Evolutionary conservation across 2,113 vertebrate genomes (phyloP).

Genomic region (Aythya baeri): DNA sequence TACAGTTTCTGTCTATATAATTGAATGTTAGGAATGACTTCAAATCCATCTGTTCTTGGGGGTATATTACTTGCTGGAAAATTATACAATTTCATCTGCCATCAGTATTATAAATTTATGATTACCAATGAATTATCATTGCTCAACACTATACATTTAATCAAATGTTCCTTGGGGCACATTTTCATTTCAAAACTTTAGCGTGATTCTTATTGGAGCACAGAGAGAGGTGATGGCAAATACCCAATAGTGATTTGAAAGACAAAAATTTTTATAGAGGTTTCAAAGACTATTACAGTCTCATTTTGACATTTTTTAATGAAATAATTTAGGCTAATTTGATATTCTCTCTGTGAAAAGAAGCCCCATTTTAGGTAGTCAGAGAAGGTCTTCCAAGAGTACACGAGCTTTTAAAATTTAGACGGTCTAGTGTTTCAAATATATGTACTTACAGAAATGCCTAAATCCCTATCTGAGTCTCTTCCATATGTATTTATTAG

Average conservation of each 20-base stretch:
- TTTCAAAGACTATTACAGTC: neutral
- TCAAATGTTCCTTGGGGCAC: neutral
- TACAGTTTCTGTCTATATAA: neutral
- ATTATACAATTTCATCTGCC: neutral
- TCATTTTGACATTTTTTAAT: neutral
- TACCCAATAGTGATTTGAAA: neutral
- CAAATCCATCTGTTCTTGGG: neutral
- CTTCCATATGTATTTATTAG: neutral
- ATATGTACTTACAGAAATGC: neutral
- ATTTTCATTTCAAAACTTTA: slow-evolving; percentile 34
- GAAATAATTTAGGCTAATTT: neutral
- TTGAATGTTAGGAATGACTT: neutral
- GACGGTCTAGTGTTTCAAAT: neutral
- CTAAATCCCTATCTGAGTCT: neutral
- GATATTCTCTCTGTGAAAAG: neutral
- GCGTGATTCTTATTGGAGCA: slow-evolving; percentile 10
- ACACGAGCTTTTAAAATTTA: neutral
- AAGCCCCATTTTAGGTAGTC: neutral
- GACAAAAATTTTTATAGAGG: neutral
- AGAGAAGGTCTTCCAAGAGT: neutral
- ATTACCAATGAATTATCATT: slow-evolving; percentile 5
- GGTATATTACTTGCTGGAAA: neutral
- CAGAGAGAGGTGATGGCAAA: slow-evolving; percentile 8
- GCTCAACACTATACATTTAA: slow-evolving; percentile 37
- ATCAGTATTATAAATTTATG: slow-evolving; percentile 36